A percentile compares a stretch with the other conserved stretches of the same genome.
phyloP scores from a whole-genome alignment of 23 tunicate species.

The Clavelina lepadiformis region DNA sequence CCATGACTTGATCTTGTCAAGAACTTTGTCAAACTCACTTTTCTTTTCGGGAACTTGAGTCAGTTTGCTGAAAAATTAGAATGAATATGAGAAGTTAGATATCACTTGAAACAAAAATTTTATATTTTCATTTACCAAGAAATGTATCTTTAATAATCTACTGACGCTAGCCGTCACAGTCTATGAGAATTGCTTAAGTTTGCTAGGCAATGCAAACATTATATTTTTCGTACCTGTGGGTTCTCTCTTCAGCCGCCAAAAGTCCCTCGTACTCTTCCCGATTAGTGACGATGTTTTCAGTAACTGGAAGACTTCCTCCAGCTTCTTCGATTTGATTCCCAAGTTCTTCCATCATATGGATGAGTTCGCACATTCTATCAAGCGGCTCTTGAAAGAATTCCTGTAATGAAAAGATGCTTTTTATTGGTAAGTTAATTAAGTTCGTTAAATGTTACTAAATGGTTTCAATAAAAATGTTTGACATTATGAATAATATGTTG shows the following conservation, averaged over 20 bases:
- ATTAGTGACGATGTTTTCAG: neutral
- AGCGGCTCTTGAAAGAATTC: constrained; percentile 26
- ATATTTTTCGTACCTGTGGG: constrained; percentile 34
- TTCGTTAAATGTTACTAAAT: too few species aligned
- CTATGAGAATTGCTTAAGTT: too few species aligned
- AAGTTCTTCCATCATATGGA: constrained; percentile 46
- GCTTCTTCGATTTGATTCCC: neutral
- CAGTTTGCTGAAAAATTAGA: constrained; percentile 63
- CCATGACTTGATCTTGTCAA: constrained; percentile 47
- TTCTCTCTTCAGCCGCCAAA: constrained; percentile 52
- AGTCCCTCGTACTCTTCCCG: constrained; percentile 47
- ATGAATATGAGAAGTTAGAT: too few species aligned
- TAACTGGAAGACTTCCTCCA: neutral
- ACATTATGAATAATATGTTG: too few species aligned
- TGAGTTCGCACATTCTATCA: constrained; percentile 14
- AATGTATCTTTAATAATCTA: too few species aligned
- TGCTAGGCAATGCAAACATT: neutral
- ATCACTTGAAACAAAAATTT: too few species aligned
- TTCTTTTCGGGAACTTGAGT: constrained; percentile 62
- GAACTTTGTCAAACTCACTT: constrained; percentile 26
- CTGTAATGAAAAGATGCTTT: constrained; percentile 24
- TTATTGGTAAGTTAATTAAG: too few species aligned
- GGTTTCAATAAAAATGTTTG: too few species aligned
- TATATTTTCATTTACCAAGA: too few species aligned
- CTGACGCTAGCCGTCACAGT: too few species aligned